Conservation (phyloP, 2,888 invertebrate genomes). For the Oscheius sp. region DNA sequence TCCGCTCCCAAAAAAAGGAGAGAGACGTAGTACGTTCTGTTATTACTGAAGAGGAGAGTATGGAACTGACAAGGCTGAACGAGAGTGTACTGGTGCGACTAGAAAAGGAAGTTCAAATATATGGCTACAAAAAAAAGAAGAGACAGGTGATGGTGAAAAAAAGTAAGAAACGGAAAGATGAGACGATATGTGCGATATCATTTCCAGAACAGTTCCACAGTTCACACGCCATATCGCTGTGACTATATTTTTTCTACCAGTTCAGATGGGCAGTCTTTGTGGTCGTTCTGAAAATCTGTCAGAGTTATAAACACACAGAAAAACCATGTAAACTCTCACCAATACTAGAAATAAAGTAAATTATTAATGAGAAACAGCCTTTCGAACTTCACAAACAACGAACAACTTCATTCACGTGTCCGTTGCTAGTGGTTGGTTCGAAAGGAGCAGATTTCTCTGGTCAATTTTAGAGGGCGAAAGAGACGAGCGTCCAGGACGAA, state of each 20-base stretch:
- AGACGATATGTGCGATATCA: too few relatives aligned
- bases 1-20: neutral
- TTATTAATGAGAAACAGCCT: neutral
- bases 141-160: neutral
- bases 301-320: neutral
- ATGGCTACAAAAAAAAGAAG: neutral
- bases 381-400: conserved; percentile 52
- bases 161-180: too few relatives aligned
- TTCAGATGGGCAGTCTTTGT: too few relatives aligned
- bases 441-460: neutral
- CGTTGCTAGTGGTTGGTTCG: conserved; percentile 10
- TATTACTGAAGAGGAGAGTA: too few relatives aligned
- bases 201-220: too few relatives aligned
- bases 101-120: neutral
- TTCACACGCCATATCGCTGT: neutral
- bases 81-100: neutral
- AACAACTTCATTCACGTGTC: conserved; percentile 43
- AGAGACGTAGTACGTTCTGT: neutral
- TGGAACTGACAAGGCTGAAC: too few relatives aligned
- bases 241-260: too few relatives aligned
- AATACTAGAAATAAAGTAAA: neutral
- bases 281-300: too few relatives aligned
- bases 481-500: conserved; percentile 18
- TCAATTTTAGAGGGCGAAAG: neutral
- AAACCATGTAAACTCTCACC: too few relatives aligned